A percentile compares a stretch with the other conserved stretches of the same genome.
Evolutionary conservation across 1,140 invertebrate species (phyloP).

Genomic region (Drosophila takahashii): DNA sequence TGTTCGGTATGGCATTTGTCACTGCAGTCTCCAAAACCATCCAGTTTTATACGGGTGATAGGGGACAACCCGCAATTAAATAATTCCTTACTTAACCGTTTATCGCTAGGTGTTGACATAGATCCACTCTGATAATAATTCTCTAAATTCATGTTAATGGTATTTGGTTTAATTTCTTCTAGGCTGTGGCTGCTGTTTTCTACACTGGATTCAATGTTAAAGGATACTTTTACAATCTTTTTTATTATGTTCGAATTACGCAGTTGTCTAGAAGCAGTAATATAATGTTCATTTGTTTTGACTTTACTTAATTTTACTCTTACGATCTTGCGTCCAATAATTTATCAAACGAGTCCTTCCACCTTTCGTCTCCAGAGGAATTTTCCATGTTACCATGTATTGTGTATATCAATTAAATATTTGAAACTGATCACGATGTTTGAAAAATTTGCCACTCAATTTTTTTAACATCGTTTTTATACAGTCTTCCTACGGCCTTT

Average conservation of each 20-base stretch:
- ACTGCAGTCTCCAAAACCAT: constrained; percentile 14
- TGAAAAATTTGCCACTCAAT: no score
- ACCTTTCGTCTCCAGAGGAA: constrained; percentile 55
- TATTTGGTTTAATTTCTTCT: not conserved
- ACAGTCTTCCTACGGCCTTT: no score
- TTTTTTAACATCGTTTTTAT: no score
- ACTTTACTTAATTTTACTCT: not conserved
- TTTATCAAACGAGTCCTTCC: constrained; percentile 77
- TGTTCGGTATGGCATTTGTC: not conserved
- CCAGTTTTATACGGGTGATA: constrained; percentile 47
- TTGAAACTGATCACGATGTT: no score
- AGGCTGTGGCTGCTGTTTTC: constrained; percentile 60
- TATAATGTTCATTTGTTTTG: not conserved
- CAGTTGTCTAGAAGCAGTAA: constrained; percentile 40
- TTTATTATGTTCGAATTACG: constrained; percentile 63
- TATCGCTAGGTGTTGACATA: constrained; percentile 67
- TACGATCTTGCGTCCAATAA: constrained; percentile 58
- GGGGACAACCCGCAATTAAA: constrained; percentile 68
- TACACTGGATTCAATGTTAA: constrained; percentile 75
- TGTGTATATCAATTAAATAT: no score
- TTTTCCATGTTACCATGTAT: constrained; percentile 37
- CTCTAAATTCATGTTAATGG: not conserved
- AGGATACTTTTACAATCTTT: constrained; percentile 59
- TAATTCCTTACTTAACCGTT: constrained; percentile 22
- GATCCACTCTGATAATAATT: not conserved